Evolutionary conservation across 1,140 invertebrate species (phyloP).

Genomic region (Neotoxoptera formosana): DNA sequence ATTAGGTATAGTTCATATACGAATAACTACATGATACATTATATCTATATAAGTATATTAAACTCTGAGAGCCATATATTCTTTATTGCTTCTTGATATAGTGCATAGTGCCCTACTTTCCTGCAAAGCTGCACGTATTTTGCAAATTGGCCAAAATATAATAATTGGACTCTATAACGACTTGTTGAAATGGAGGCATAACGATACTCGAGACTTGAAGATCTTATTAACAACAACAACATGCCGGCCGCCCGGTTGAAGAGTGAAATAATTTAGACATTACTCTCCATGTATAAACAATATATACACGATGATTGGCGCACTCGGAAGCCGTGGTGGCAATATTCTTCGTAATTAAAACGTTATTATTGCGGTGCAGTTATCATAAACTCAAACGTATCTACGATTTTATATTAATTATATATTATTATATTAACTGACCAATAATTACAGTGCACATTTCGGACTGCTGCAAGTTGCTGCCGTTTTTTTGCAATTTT

Average conservation of each 20-base stretch:
- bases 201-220: neutral
- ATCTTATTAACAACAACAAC: neutral
- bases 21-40: neutral
- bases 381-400: neutral
- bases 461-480: neutral
- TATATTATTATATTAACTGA: too few species aligned
- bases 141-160: neutral
- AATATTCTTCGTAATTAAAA: too few species aligned
- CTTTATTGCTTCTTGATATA: neutral
- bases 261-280: too few species aligned
- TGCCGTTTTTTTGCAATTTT: too few species aligned
- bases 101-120: neutral
- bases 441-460: neutral
- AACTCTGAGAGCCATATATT: neutral
- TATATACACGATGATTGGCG: too few species aligned
- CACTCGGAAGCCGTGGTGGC: too few species aligned
- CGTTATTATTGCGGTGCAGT: neutral
- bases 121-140: neutral
- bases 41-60: neutral
- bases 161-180: neutral
- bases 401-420: neutral
- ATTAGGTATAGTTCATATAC: too few species aligned
- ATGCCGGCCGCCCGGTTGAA: neutral
- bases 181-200: neutral
- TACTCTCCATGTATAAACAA: too few species aligned